Conservation (phyloP, 1,140 invertebrate genomes). For the Gryon sp. region DNA sequence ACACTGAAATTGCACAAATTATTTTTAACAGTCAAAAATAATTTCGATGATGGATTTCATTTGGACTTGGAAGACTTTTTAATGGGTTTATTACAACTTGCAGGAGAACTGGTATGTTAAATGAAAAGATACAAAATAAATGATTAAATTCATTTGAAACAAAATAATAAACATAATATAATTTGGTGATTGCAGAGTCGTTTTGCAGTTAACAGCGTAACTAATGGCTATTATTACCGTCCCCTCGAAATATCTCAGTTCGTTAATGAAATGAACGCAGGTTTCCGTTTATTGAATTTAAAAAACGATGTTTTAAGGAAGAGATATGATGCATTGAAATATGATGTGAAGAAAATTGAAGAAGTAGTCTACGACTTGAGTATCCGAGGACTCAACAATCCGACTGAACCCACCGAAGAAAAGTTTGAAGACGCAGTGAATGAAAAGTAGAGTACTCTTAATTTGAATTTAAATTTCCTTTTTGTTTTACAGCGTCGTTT, state of each 20-base stretch:
- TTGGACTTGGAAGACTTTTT: constrained; percentile 95
- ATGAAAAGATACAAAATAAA: too few species aligned
- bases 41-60: constrained; percentile 87
- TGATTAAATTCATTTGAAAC: too few species aligned
- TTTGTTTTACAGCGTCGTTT: too few species aligned
- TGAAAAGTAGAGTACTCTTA: not conserved
- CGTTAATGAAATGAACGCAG: constrained; percentile 91
- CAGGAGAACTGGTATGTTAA: constrained; percentile 91
- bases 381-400: constrained; percentile 89
- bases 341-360: constrained; percentile 96
- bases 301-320: constrained; percentile 95
- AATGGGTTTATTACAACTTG: constrained; percentile 89
- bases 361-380: constrained; percentile 96
- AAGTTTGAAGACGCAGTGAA: constrained; percentile 22
- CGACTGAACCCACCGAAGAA: constrained; percentile 47
- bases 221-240: constrained; percentile 88
- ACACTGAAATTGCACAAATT: too few species aligned
- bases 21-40: constrained; percentile 80
- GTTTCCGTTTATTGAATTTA: constrained; percentile 92
- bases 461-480: too few species aligned
- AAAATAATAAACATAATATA: too few species aligned
- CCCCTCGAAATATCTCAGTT: constrained; percentile 92
- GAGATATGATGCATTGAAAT: constrained; percentile 93
- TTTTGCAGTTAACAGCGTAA: constrained; percentile 93
- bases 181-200: constrained; percentile 84